Percentiles rank a stretch among this genome's conserved stretches.
Evolutionary conservation across 2,797 vertebrate species (phyloP).

Genomic region (Sus cebifrons): DNA sequence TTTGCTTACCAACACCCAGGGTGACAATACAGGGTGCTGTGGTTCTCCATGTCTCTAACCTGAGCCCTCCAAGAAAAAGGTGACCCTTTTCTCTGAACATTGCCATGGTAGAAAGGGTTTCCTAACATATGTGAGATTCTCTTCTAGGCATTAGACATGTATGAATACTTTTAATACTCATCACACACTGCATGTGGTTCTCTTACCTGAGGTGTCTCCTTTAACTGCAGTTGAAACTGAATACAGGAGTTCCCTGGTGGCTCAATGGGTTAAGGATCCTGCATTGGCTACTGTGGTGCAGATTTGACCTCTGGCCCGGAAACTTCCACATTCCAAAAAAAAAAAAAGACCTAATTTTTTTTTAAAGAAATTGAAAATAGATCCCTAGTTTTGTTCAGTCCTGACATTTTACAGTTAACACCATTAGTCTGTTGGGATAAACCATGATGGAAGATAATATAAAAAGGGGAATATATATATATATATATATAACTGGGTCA

Average conservation of each 20-base stretch:
- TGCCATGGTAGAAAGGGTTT: not conserved
- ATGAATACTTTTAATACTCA: not conserved
- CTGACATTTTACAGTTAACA: not conserved
- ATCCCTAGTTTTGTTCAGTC: not conserved
- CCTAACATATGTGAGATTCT: not conserved
- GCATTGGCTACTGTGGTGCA: too few relatives aligned
- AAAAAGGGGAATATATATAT: too few relatives aligned
- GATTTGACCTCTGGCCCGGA: too few relatives aligned
- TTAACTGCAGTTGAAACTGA: constrained; percentile 25
- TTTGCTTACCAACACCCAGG: not conserved
- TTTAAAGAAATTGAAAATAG: not conserved
- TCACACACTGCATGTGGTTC: not conserved
- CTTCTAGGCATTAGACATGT: not conserved
- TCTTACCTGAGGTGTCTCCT: not conserved
- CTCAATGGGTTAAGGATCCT: too few relatives aligned
- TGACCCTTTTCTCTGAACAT: constrained; percentile 30
- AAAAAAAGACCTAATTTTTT: too few relatives aligned
- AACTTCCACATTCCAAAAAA: too few relatives aligned
- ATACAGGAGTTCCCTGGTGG: not conserved
- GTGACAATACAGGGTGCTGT: not conserved
- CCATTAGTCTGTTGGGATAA: not conserved
- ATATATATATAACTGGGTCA: too few relatives aligned
- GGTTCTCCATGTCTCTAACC: not conserved
- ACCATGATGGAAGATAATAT: too few relatives aligned
- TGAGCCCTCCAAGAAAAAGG: not conserved